Evolutionary conservation across 1,140 invertebrate species (phyloP), one percentile per base, ranked within the genome.

Genomic region (Propsilocerus akamusi): DNA sequence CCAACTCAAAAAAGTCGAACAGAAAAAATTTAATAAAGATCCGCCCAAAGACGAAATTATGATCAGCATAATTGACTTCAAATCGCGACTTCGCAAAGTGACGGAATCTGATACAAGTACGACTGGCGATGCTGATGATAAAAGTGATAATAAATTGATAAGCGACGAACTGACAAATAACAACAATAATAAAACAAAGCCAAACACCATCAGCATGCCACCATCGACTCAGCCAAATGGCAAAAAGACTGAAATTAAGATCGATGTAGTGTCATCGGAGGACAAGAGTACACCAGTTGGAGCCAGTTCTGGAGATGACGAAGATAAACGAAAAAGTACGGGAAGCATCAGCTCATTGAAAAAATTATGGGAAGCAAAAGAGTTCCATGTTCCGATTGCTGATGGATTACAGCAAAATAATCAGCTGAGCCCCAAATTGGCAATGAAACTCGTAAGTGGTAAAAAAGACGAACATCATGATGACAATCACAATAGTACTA

Each of bases 341-440:
- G 88, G 89, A 48, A 91, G 87, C 67, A 93, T 95, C 59, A 90
- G 80, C 62, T 93, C 84, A 62, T 71, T 94, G 54, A 93, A 92
- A 61, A 90, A 89, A 65, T 67, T 94, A 23, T 94, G 90, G 90
- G 90, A 91, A 67, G 78, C 79, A 32, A 81, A 76, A 59, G 78
- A 80, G 58, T 66, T 67, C 3, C 59, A 63, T 25, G 53, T 34
- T 7, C 51, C 61, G 48, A 60, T 55, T 48, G 64, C 63, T 26
- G 64, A 67, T 46, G 62, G 68, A 51, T 63, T 65, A 57, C 68
- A 71, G 47, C 59, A 53, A 6, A 25, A 54, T 7, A 53, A 54
- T 12, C 73, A 79, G 26, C 60, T 75, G 2, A 81, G 78, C 62
- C 81, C 80, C 0, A 80, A 80, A 56, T 58, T 78, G 46, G 67